phyloP scores from a whole-genome alignment of 2,888 invertebrate genomes.

The Pseudococcus viburni region DNA sequence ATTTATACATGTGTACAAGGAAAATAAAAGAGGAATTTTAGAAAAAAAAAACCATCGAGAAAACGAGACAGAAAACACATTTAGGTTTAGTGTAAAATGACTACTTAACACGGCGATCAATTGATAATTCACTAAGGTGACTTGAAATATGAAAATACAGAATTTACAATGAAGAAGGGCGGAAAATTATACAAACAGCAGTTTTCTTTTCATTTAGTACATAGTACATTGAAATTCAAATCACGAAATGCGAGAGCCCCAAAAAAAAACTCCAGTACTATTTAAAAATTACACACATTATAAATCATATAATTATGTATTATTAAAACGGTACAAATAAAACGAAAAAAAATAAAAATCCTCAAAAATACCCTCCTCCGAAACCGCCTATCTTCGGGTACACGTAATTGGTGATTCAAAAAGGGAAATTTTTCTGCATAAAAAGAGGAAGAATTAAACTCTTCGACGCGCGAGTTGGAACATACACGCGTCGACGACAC shows the following conservation, averaged over 20 bases:
- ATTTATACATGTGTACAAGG: conserved; percentile 35
- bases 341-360: conserved; percentile 25
- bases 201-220: background rate
- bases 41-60: background rate
- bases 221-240: background rate
- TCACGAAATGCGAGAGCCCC: conserved; percentile 16
- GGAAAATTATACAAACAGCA: background rate
- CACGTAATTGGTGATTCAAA: conserved; percentile 28
- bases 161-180: conserved; percentile 9
- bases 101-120: conserved; percentile 21
- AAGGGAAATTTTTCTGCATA: background rate
- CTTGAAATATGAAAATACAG: conserved; percentile 40
- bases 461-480: background rate
- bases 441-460: background rate
- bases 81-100: conserved; percentile 31
- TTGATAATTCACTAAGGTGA: conserved; percentile 5
- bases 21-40: conserved; percentile 14
- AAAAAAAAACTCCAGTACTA: background rate
- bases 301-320: background rate
- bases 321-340: conserved; percentile 47
- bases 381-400: conserved; percentile 24
- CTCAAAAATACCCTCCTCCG: conserved; percentile 51
- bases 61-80: background rate
- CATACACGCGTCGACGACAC: background rate
- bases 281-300: conserved; percentile 35